phyloP scores from a whole-genome alignment of 2,113 vertebrate species.

The Albula goreensis region DNA sequence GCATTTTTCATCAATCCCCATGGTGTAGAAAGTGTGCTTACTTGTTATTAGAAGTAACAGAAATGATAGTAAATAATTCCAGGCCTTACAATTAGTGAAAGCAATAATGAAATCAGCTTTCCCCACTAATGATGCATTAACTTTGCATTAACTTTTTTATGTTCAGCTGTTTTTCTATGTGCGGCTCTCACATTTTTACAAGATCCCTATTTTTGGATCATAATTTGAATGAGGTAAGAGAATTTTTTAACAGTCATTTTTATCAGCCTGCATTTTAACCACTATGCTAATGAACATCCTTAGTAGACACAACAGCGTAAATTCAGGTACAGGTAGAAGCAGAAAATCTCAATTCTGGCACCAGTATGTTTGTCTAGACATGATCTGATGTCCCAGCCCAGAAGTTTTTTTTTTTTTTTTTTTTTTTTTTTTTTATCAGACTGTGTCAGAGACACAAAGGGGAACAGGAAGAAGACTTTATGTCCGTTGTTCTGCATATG shows the following conservation, averaged over 20 bases:
- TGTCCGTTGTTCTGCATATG: constrained; percentile 55
- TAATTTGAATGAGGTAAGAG: not conserved
- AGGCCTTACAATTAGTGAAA: constrained; percentile 67
- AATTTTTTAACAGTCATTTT: not conserved
- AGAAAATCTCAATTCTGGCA: constrained; percentile 28
- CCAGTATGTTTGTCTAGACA: constrained; percentile 33
- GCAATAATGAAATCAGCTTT: constrained; percentile 73
- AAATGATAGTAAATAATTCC: constrained; percentile 75
- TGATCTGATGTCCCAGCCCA: constrained; percentile 51
- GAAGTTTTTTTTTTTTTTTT: constrained; percentile 24
- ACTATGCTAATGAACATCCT: not conserved
- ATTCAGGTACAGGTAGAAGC: constrained; percentile 39
- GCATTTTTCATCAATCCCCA: constrained; percentile 73
- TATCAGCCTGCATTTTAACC: not conserved
- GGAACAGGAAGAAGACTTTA: constrained; percentile 64
- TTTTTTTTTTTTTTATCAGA: constrained; percentile 55
- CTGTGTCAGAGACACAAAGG: constrained; percentile 65
- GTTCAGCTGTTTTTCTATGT: constrained; percentile 26
- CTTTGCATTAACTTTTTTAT: constrained; percentile 64
- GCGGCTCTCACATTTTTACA: not conserved
- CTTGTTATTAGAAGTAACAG: constrained; percentile 74
- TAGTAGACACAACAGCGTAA: not conserved
- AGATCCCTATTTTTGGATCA: not conserved
- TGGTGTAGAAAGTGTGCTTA: constrained; percentile 72
- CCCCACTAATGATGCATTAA: constrained; percentile 73